Conservation (phyloP, 1,140 invertebrate species). For the Scaptodrosophila lebanonensis region DNA sequence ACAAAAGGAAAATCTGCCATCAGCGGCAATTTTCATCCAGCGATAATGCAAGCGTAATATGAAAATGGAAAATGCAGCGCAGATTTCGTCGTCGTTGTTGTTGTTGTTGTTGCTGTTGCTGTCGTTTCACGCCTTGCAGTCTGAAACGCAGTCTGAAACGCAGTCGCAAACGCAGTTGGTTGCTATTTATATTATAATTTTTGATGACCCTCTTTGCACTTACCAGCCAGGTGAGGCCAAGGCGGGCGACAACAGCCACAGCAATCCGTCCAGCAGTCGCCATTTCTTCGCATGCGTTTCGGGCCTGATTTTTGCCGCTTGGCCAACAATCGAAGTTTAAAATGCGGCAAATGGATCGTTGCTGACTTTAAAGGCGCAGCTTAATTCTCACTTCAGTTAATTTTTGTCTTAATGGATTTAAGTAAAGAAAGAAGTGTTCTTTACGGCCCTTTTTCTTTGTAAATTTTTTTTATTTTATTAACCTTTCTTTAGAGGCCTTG, state of each 20-base stretch:
- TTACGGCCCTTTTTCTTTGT: slow-evolving; percentile 10
- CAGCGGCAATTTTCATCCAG: no score
- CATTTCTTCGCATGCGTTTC: slow-evolving; percentile 19
- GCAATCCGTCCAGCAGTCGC: slow-evolving; percentile 20
- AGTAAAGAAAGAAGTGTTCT: no score
- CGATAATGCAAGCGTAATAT: no score
- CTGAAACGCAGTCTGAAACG: no score
- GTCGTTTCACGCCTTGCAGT: slow-evolving; percentile 57
- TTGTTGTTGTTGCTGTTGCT: slow-evolving; percentile 26
- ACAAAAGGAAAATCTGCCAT: no score
- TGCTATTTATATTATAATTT: slow-evolving; percentile 42
- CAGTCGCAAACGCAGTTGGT: slow-evolving; percentile 30
- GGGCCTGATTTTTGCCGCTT: slow-evolving; percentile 19
- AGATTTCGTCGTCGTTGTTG: slow-evolving; percentile 5
- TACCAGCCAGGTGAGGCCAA: slow-evolving; percentile 39
- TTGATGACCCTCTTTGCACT: slow-evolving; percentile 29
- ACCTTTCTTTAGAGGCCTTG: no score
- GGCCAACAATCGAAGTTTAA: slow-evolving; percentile 30
- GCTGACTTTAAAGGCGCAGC: slow-evolving; percentile 30
- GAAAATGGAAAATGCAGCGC: slow-evolving; percentile 14
- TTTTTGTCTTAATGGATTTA: no score
- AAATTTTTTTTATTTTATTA: slow-evolving; percentile 11
- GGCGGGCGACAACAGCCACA: slow-evolving; percentile 10
- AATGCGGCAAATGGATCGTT: slow-evolving; percentile 47
- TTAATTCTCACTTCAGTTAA: slow-evolving; percentile 56